Base-by-base conservation (phyloP, 2,797 vertebrate genomes). In the Falco concolor region DNA sequence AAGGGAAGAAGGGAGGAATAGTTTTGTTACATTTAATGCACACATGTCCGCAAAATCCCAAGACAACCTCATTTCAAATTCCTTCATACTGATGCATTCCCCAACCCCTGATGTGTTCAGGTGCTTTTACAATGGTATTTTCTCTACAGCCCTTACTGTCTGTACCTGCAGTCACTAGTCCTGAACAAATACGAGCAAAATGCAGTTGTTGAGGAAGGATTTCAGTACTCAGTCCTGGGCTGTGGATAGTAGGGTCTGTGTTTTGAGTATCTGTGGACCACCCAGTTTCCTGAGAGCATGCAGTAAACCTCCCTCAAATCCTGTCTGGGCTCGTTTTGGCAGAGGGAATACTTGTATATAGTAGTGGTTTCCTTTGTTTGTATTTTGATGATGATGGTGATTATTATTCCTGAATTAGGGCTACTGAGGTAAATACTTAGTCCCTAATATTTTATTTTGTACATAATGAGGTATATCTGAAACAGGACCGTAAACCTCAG, bases 281-380 rank as follows among this genome's bases (percentile, higher is more conserved):
- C 95, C 96, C 94, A 93, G 70, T 82, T 97, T 79, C 72, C 91
- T 64, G 49, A 85, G 72, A 96, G 86, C 78, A 27, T 0, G 0
- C 49, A 89, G 49, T 74, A 89, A 95, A 68, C 91, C 84, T 95
- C 81, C 25, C 84, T 80, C 60, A 95, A 89, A 93, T 93, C 68
- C 88, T 90, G 84, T 89, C 93, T 94, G 81, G 70, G 65, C 84
- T 94, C 20, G 0, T 91, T 95, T 87, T 95, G 81, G 90, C 90
- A 22, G 45, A 42, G 42, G 34, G 81, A 96, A 52, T 49, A 27
- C 47, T 96, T 95, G 86, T 96, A n/a, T 97, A 89, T 72, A 75
- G 34, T 85, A 92, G 89, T 87, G 81, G 54, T 96, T 97, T 96
- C 91, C 72, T 95, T 84, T 91, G 87, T 89, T 95, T 91, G 83